Evolutionary conservation across 2,797 vertebrate species (phyloP).

Genomic region (Leptodactylus fallax): DNA sequence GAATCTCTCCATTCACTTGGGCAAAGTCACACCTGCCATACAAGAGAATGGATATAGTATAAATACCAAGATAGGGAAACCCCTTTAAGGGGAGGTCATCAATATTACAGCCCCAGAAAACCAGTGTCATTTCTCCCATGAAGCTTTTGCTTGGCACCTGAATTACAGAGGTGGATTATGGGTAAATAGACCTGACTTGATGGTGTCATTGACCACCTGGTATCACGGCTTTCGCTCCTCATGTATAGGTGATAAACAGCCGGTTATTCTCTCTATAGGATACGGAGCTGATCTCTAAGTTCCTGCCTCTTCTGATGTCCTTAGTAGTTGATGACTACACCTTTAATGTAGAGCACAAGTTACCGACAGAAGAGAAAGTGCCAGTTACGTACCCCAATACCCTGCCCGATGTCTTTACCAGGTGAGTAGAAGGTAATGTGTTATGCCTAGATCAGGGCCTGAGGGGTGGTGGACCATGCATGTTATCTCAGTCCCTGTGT

Average conservation of each 20-base stretch:
- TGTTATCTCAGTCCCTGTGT: too few species aligned
- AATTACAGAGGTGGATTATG: too few species aligned
- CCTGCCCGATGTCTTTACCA: conserved; percentile 89
- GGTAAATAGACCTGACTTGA: background rate
- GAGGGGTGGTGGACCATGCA: too few species aligned
- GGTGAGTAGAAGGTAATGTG: conserved; percentile 81
- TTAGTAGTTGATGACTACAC: conserved; percentile 95
- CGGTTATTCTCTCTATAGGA: conserved; percentile 77
- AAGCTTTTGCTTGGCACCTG: background rate
- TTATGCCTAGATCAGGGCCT: too few species aligned
- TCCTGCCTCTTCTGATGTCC: conserved; percentile 93
- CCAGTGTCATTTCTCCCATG: background rate
- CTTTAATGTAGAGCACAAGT: conserved; percentile 91
- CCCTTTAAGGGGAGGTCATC: too few species aligned
- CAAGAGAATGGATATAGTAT: too few species aligned
- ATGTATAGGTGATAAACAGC: background rate
- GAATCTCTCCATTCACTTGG: too few species aligned
- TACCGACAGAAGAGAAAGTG: conserved; percentile 90
- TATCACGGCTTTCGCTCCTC: background rate
- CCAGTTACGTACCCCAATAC: conserved; percentile 82
- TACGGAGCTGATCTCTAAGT: conserved; percentile 89
- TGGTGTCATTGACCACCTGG: background rate
- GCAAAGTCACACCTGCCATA: too few species aligned
- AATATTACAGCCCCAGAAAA: too few species aligned
- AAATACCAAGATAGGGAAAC: too few species aligned